Percentiles rank a stretch among this genome's conserved stretches.
Evolutionary conservation across 2,797 vertebrate species (phyloP).

Genomic region (Sylvilagus floridanus): DNA sequence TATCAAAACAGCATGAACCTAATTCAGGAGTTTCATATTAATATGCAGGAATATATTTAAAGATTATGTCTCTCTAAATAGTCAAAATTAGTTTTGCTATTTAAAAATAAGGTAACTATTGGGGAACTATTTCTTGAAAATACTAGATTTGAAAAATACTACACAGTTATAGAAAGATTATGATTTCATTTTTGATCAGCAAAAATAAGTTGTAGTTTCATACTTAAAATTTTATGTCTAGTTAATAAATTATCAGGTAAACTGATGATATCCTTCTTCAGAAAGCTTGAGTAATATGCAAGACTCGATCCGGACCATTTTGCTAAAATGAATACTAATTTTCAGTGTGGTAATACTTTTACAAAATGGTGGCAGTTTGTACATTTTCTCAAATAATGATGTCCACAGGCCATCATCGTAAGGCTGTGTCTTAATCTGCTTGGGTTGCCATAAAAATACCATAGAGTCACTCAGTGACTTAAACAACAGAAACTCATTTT

Average conservation of each 20-base stretch:
- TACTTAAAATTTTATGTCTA: neutral
- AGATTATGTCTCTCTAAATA: neutral
- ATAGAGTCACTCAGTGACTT: neutral
- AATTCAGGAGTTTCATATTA: neutral
- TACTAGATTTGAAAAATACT: neutral
- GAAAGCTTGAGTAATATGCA: neutral
- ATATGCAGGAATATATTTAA: neutral
- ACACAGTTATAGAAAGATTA: neutral
- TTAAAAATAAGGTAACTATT: conserved; percentile 1
- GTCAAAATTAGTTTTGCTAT: neutral
- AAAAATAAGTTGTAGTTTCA: neutral
- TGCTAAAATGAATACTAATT: conserved; percentile 6
- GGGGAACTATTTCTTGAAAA: neutral
- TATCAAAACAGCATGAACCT: neutral
- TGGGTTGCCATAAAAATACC: neutral
- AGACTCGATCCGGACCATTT: neutral
- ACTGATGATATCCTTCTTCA: neutral
- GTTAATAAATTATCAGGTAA: neutral
- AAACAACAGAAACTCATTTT: neutral
- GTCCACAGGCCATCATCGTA: neutral
- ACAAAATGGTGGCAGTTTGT: neutral
- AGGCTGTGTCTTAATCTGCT: neutral
- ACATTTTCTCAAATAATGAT: neutral
- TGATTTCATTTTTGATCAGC: conserved; percentile 44
- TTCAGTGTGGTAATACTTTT: neutral